Conservation (phyloP, 1,140 invertebrate genomes). For the Bombus ignitus region DNA sequence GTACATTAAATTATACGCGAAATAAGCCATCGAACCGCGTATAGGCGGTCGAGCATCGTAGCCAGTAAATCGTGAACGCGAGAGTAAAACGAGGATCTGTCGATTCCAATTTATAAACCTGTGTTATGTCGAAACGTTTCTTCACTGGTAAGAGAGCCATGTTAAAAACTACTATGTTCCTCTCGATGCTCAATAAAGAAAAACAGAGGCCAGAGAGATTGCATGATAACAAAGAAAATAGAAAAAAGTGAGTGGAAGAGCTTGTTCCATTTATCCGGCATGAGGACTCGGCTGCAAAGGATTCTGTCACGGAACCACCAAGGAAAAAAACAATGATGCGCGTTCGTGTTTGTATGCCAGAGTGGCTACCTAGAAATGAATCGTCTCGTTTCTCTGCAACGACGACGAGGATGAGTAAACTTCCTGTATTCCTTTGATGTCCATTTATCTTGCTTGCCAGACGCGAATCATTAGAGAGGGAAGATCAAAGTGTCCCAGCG, state of each 20-base stretch:
- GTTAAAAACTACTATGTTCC: not conserved
- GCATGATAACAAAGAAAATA: constrained; percentile 61
- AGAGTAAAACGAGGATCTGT: constrained; percentile 22
- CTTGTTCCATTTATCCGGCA: constrained; percentile 58
- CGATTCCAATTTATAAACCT: constrained; percentile 43
- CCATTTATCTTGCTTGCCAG: constrained; percentile 61
- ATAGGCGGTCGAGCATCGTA: not conserved
- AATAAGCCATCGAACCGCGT: not conserved
- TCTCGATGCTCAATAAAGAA: constrained; percentile 26
- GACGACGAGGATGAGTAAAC: constrained; percentile 20
- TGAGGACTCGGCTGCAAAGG: constrained; percentile 40
- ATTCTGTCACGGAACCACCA: constrained; percentile 9
- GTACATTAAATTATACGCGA: not conserved
- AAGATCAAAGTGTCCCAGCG: constrained; percentile 42
- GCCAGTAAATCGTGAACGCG: constrained; percentile 11
- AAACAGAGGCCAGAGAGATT: constrained; percentile 44
- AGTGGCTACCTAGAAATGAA: constrained; percentile 59
- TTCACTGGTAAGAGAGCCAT: not conserved
- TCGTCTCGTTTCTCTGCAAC: constrained; percentile 50
- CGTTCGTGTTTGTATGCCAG: constrained; percentile 26
- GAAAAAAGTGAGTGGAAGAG: constrained; percentile 30
- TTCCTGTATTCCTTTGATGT: constrained; percentile 57
- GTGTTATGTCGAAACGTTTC: constrained; percentile 3
- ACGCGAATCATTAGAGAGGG: constrained; percentile 48
- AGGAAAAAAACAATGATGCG: not conserved